A percentile compares a stretch with the other conserved stretches of the same genome.
Conservation (phyloP, 1,140 invertebrate species). For the Drosophila eugracilis region DNA sequence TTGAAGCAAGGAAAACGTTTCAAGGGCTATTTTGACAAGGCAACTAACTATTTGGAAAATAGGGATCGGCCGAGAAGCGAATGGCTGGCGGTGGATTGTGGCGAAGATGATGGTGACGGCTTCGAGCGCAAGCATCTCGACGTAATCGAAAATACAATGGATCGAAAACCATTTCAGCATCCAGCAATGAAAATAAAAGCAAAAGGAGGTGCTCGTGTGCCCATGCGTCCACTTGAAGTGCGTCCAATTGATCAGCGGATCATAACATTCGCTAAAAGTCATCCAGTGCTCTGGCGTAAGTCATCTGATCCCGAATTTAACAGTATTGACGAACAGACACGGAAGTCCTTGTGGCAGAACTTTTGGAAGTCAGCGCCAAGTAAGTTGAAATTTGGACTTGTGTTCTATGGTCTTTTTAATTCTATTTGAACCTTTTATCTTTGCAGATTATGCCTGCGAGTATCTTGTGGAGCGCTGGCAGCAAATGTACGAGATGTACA, state of each 20-base stretch:
- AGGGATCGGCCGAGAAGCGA: conserved; percentile 63
- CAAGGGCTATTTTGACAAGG: conserved; percentile 81
- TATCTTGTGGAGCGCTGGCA: conserved; percentile 78
- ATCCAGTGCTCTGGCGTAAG: conserved; percentile 79
- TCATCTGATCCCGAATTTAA: conserved; percentile 71
- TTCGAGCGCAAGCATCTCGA: conserved; percentile 71
- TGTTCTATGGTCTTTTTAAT: background rate
- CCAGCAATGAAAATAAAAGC: conserved; percentile 8
- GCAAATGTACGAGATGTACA: conserved; percentile 83
- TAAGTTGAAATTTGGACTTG: conserved; percentile 21
- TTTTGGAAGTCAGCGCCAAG: conserved; percentile 69
- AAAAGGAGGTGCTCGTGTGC: conserved; percentile 17
- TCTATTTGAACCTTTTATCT: background rate
- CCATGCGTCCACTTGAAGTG: conserved; percentile 61
- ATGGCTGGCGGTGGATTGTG: conserved; percentile 70
- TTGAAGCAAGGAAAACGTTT: conserved; percentile 74
- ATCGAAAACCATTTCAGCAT: conserved; percentile 18
- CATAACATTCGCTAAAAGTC: conserved; percentile 81
- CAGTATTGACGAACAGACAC: conserved; percentile 75
- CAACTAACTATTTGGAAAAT: conserved; percentile 78
- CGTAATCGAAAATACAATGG: conserved; percentile 68
- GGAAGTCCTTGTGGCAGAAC: conserved; percentile 72
- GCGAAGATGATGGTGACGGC: conserved; percentile 73
- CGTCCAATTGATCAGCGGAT: conserved; percentile 70
- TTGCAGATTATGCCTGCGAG: conserved; percentile 67